Conservation (phyloP, 2,888 invertebrate species). For the Drosophila putrida region DNA sequence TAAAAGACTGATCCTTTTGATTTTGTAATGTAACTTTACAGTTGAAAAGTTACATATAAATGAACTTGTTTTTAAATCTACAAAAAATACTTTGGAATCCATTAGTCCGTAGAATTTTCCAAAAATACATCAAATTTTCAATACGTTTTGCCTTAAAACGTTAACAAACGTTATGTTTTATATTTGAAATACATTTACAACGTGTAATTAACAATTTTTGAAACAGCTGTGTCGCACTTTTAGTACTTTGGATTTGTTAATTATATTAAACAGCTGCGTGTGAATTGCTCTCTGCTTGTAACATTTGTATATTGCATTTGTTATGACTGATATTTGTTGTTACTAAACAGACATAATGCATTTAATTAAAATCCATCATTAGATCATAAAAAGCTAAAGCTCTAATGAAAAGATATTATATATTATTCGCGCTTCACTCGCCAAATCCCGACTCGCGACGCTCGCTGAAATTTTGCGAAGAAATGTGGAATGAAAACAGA, state of each 20-base stretch:
- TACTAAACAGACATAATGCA: slow-evolving; percentile 17
- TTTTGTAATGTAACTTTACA: not conserved
- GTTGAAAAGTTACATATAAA: too few species aligned
- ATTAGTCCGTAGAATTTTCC: too few species aligned
- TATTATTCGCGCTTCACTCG: too few species aligned
- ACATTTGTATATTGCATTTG: slow-evolving; percentile 7
- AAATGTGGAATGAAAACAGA: too few species aligned
- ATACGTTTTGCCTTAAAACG: not conserved
- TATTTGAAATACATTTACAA: not conserved
- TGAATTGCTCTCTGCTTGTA: slow-evolving; percentile 23
- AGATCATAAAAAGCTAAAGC: not conserved
- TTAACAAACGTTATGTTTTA: not conserved
- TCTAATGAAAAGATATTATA: not conserved
- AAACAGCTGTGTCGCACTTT: slow-evolving; percentile 42
- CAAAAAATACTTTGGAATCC: not conserved
- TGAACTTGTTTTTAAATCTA: not conserved
- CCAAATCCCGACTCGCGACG: too few species aligned
- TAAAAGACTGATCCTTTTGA: slow-evolving; percentile 6
- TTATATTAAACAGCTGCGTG: slow-evolving; percentile 46
- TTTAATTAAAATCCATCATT: not conserved
- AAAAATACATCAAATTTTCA: not conserved
- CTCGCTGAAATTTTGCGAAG: too few species aligned
- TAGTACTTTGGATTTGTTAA: slow-evolving; percentile 35
- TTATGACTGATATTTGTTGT: slow-evolving; percentile 9
- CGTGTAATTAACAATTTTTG: slow-evolving; percentile 20